Base-by-base conservation (phyloP, 2,888 invertebrate species). In the Odontothrips loti region DNA sequence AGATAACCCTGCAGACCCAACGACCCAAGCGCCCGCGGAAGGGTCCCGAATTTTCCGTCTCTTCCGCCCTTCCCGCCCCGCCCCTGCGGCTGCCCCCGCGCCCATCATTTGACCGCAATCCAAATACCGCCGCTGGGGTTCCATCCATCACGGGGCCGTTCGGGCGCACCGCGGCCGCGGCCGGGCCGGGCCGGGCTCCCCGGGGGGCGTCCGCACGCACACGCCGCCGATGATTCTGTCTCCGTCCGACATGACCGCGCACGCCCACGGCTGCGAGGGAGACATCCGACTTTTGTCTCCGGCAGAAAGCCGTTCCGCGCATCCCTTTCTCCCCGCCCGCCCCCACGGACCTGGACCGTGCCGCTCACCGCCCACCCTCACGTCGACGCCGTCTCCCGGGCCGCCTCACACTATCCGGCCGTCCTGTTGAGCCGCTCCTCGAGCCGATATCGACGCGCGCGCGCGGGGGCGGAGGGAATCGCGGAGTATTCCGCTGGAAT, bases 71-170 rank as follows among this genome's bases (percentile, higher is more conserved):
- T 43, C 3, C 34, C 0, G 58, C 58, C 58, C 20, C 58, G 58
- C 20, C 51, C 17, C 6, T 11, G 58, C 58, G 51, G 51, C 51
- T 10, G 51, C 3, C 51, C 6, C 51, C 51, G 6, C 58, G 58
- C 68, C 27, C 68, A 75, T 75, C 68, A 27, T 27, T 27, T 75
- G 68, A 75, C 68, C 68, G 23, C 68, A 75, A 27, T 75, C 68
- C 68, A 27, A 75, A 75, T 75, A 75, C n/a, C 17, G 10, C 58
- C 58, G 17, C 58, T 15, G 58, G 68, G 68, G 23, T 27, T n/a
- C 27, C 27, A 75, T 75, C 68, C 68, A 75, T 75, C 68, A 75
- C 68, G n/a, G 68, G 15, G 51, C 12, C 6, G 51, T 6, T 43
- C 34, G 34, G 48, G 51, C 51, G 10, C 51, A 51, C 58, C 58